Conservation (phyloP, 2,113 vertebrate species). For the Steatornis caripensis region DNA sequence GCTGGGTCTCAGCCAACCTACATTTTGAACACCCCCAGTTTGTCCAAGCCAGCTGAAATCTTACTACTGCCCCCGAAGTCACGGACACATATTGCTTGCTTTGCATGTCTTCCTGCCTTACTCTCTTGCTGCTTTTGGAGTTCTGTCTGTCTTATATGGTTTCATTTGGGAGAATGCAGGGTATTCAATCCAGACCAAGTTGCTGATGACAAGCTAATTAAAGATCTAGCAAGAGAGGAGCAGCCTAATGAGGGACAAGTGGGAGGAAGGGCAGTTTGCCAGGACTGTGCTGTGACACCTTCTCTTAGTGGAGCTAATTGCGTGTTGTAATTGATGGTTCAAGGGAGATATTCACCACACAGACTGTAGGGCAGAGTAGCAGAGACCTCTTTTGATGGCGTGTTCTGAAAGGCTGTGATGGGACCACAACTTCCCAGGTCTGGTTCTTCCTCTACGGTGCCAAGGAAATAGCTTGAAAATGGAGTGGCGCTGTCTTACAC, state of each 20-base stretch:
- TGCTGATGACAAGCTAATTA: slow-evolving; percentile 46
- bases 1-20: background rate
- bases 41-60: background rate
- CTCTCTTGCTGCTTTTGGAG: background rate
- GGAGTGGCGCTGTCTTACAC: background rate
- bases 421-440: background rate
- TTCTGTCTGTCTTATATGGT: background rate
- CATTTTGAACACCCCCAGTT: background rate
- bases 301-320: background rate
- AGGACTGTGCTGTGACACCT: background rate
- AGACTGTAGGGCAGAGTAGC: background rate
- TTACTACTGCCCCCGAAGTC: background rate
- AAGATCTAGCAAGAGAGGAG: background rate
- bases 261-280: slow-evolving; percentile 35
- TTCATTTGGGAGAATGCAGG: background rate
- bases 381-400: background rate
- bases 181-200: background rate
- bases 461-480: background rate
- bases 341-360: background rate
- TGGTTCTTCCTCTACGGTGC: background rate
- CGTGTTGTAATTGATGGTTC: slow-evolving; percentile 12
- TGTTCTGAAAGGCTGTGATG: background rate
- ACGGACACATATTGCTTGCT: background rate
- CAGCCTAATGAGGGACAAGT: slow-evolving; percentile 34
- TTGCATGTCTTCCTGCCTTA: background rate